Conservation (phyloP, 1,140 invertebrate genomes). For the Lordiphosa clarofinis region DNA sequence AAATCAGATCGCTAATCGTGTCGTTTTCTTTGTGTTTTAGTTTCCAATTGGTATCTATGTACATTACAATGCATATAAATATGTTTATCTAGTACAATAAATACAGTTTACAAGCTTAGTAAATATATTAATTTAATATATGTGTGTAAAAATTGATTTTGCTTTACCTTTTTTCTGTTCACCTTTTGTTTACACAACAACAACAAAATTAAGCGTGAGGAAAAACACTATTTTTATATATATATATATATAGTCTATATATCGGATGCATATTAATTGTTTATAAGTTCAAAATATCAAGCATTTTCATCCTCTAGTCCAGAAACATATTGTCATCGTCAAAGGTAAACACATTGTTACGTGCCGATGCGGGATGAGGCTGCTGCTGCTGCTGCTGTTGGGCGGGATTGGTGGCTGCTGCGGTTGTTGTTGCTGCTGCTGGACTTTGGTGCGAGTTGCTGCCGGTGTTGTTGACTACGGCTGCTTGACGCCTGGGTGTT, state of each 20-base stretch:
- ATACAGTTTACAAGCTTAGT: constrained; percentile 18
- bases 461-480: constrained; percentile 1
- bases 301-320: constrained; percentile 48
- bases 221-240: constrained; percentile 32
- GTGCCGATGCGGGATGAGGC: constrained; percentile 28
- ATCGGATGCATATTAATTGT: constrained; percentile 33
- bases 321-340: constrained; percentile 75
- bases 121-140: no score
- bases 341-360: constrained; percentile 71
- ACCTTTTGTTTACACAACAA: constrained; percentile 40
- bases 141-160: constrained; percentile 26
- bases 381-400: constrained; percentile 17
- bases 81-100: constrained; percentile 33
- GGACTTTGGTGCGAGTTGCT: constrained; percentile 11
- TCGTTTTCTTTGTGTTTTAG: no score
- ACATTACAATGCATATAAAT: constrained; percentile 13
- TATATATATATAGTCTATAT: background rate
- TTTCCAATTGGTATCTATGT: constrained; percentile 12
- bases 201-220: constrained; percentile 54
- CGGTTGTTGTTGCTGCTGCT: constrained; percentile 26
- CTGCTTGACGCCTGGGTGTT: constrained; percentile 7
- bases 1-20: no score
- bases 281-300: constrained; percentile 42
- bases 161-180: constrained; percentile 11
- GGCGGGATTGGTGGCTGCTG: constrained; percentile 20